phyloP scores from a whole-genome alignment of 2,888 invertebrate species.

The Kryphioiulus occultus region DNA sequence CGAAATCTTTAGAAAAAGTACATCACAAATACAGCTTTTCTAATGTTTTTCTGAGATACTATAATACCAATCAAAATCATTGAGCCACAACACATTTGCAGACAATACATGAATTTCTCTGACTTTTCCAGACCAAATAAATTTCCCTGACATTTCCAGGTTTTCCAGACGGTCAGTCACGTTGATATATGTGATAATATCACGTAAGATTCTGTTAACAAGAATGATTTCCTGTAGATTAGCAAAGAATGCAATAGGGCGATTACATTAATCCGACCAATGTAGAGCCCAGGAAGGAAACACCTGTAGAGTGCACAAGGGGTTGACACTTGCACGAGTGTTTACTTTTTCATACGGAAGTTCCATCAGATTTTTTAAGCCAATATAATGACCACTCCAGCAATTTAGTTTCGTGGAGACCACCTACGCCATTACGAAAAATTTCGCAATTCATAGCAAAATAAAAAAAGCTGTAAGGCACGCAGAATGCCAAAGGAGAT shows the following conservation, averaged over 20 bases:
- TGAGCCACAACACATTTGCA: too few relatives aligned
- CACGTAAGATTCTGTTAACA: too few relatives aligned
- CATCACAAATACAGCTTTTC: too few relatives aligned
- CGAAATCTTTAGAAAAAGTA: too few relatives aligned
- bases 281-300: too few relatives aligned
- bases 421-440: constrained; percentile 39
- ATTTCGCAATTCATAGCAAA: constrained; percentile 18
- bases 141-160: too few relatives aligned
- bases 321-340: neutral
- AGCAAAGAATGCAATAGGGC: neutral
- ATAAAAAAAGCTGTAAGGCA: neutral
- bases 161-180: too few relatives aligned
- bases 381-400: neutral
- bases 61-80: too few relatives aligned
- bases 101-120: too few relatives aligned
- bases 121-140: too few relatives aligned
- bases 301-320: neutral
- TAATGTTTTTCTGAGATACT: too few relatives aligned
- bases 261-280: neutral
- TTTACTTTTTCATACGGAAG: neutral
- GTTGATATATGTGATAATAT: too few relatives aligned
- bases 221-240: neutral
- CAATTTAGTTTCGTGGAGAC: neutral
- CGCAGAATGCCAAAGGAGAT: constrained; percentile 3
- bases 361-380: neutral